A percentile compares a stretch with the other conserved stretches of the same genome.
Evolutionary conservation across 2,113 vertebrate species (phyloP).

Genomic region (Neomonachus schauinslandi): DNA sequence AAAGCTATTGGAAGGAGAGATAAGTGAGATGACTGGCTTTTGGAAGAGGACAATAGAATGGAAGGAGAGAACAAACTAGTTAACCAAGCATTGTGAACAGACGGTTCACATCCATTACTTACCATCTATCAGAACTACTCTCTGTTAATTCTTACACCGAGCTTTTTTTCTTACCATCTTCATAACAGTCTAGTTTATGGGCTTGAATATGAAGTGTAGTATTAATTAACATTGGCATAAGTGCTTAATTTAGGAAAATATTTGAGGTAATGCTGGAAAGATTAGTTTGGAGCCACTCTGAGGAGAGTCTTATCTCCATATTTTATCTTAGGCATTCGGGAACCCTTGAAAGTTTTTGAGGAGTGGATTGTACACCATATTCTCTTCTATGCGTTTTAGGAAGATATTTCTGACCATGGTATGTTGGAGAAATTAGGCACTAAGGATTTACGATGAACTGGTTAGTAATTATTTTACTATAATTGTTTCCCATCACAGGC

Average conservation of each 20-base stretch:
- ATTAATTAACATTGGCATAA: not conserved
- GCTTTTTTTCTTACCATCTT: not conserved
- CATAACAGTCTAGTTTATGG: not conserved
- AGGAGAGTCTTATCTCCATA: not conserved
- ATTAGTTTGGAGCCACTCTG: not conserved
- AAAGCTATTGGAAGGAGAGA: not conserved
- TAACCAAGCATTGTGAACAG: not conserved
- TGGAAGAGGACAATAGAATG: conserved; percentile 17
- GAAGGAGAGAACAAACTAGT: not conserved
- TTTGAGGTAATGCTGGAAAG: conserved; percentile 1
- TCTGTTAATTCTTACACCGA: not conserved
- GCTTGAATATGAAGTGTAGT: not conserved
- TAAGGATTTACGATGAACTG: not conserved
- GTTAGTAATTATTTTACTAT: not conserved
- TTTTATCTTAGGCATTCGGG: not conserved
- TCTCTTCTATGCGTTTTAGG: not conserved
- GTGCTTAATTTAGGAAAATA: not conserved
- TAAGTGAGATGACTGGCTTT: not conserved
- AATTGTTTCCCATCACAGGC: not conserved
- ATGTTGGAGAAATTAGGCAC: not conserved
- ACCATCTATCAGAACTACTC: not conserved
- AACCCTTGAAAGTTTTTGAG: not conserved
- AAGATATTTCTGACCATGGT: not conserved
- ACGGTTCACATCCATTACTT: not conserved
- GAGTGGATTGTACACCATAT: not conserved